These are phyloP conservation scores for Apamea monoglypha DNA, from an alignment of 2,888 invertebrate species.

Conservation along the genomic window DNA sequence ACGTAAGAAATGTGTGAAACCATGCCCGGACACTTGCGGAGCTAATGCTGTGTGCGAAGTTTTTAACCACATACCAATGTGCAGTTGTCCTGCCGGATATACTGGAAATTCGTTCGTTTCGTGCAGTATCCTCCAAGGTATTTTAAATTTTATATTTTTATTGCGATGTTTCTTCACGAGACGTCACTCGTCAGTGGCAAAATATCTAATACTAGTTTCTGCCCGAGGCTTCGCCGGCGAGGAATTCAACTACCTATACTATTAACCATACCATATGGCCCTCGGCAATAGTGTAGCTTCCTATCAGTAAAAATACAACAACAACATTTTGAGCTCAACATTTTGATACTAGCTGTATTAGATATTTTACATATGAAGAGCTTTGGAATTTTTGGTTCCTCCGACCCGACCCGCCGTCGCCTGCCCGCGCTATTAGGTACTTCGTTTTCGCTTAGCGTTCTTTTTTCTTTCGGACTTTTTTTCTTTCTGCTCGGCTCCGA, in stretches of 20 bases:
- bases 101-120: constrained; percentile 94
- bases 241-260: neutral
- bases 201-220: neutral
- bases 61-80: constrained; percentile 94
- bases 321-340: neutral
- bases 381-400: too few relatives aligned
- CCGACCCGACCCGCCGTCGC: too few relatives aligned
- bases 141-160: neutral
- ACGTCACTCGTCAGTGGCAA: neutral
- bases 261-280: neutral
- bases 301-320: neutral
- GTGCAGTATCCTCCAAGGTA: constrained; percentile 91
- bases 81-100: constrained; percentile 92
- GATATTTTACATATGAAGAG: too few relatives aligned
- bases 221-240: neutral
- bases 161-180: neutral
- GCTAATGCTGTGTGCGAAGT: constrained; percentile 93
- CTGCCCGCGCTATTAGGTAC: too few relatives aligned
- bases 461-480: too few relatives aligned
- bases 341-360: too few relatives aligned
- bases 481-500: too few relatives aligned
- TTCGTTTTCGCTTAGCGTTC: too few relatives aligned
- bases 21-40: constrained; percentile 95
- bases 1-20: constrained; percentile 93
- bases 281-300: neutral